These are phyloP conservation scores for Charaxes varanes DNA, from an alignment of 1,140 invertebrate genomes.

Conservation along the genomic window DNA sequence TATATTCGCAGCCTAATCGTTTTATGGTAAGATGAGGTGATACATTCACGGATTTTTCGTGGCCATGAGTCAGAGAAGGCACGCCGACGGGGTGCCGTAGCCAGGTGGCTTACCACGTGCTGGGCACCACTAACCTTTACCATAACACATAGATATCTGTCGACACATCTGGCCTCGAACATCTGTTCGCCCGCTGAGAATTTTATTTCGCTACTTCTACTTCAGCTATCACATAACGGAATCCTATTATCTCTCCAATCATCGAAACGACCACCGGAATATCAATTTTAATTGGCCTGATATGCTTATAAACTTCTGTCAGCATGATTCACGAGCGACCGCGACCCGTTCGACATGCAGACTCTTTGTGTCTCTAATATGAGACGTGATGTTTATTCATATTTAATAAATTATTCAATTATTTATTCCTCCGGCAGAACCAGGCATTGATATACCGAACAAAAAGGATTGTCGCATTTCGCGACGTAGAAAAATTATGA, in stretches of 20 bases:
- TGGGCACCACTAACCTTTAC: constrained; percentile 29
- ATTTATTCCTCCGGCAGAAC: constrained; percentile 35
- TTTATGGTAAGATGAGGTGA: constrained; percentile 3
- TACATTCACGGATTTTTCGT: constrained; percentile 23
- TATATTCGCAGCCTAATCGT: constrained; percentile 1
- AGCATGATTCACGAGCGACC: constrained; percentile 37
- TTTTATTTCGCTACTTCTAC: constrained; percentile 47
- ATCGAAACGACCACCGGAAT: constrained; percentile 35
- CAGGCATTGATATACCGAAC: constrained; percentile 41
- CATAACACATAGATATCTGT: constrained; percentile 28
- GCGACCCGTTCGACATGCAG: constrained; percentile 30
- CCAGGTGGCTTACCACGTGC: constrained; percentile 50
- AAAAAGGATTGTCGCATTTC: constrained; percentile 60
- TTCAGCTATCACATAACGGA: constrained; percentile 38
- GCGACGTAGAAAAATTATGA: constrained; percentile 73
- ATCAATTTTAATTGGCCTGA: constrained; percentile 46
- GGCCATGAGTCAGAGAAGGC: constrained; percentile 32
- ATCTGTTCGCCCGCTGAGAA: constrained; percentile 49
- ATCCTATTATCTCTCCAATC: constrained; percentile 35
- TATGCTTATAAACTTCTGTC: constrained; percentile 16
- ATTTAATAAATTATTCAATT: constrained; percentile 51
- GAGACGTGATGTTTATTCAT: constrained; percentile 28
- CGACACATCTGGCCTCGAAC: constrained; percentile 38
- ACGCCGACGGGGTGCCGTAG: constrained; percentile 35
- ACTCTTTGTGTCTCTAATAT: constrained; percentile 31